A percentile compares a stretch with the other conserved stretches of the same genome.
Evolutionary conservation across 2,113 vertebrate species (phyloP).

Genomic region (Tragelaphus imberbis): DNA sequence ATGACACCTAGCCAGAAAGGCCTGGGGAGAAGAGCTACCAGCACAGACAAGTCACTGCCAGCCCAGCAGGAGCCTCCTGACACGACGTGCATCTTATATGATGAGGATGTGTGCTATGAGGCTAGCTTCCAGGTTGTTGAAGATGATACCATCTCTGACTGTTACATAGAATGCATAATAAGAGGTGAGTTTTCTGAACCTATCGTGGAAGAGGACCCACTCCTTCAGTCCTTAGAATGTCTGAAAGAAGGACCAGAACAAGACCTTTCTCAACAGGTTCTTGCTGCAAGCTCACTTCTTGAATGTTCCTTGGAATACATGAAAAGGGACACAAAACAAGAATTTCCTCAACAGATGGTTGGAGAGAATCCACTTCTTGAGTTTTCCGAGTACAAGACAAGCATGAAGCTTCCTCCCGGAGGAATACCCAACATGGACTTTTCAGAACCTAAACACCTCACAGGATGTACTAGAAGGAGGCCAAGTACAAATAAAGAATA

Average conservation of each 20-base stretch:
- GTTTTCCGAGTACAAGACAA: not conserved
- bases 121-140: fast-evolving
- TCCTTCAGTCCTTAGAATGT: conserved; percentile 3
- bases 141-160: conserved; percentile 1
- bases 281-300: not conserved
- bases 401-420: not conserved
- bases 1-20: not conserved
- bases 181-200: conserved; percentile 43
- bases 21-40: fast-evolving
- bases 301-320: not conserved
- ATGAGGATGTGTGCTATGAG: fast-evolving
- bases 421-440: not conserved
- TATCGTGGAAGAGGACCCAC: not conserved
- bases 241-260: not conserved
- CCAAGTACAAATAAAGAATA: conserved; percentile 86
- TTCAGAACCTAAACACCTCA: not conserved
- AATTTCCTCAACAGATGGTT: not conserved
- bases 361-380: not conserved
- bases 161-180: conserved; percentile 56
- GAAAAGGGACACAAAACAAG: not conserved
- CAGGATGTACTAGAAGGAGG: conserved; percentile 82
- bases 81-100: fast-evolving
- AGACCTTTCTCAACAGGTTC: not conserved
- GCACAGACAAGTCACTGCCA: not conserved
- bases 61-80: not conserved